Conservation (phyloP, 2,797 vertebrate genomes). For the Ctenopoma multispine region DNA sequence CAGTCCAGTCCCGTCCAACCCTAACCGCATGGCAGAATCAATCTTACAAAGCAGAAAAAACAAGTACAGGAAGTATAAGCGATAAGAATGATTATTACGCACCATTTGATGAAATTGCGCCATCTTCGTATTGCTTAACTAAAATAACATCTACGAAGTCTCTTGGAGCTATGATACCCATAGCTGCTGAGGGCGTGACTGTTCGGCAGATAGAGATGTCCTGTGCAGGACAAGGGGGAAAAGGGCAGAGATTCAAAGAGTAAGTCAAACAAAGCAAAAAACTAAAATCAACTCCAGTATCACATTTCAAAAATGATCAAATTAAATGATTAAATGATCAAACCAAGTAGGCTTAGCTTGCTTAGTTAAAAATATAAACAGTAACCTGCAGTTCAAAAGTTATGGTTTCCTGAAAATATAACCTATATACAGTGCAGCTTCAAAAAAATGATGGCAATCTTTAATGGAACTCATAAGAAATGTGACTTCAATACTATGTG, state of each 20-base stretch:
- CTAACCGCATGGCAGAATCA: slow-evolving; percentile 1
- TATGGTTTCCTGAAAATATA: too few species aligned
- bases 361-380: background rate
- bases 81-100: slow-evolving; percentile 47
- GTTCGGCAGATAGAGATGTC: slow-evolving; percentile 88
- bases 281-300: slow-evolving; percentile 13
- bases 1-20: background rate
- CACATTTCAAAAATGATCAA: background rate
- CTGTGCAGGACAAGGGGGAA: slow-evolving; percentile 75
- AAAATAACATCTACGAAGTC: slow-evolving; percentile 95
- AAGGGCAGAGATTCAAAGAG: slow-evolving; percentile 19
- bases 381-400: background rate
- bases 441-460: slow-evolving; percentile 5
- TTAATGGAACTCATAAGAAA: background rate
- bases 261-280: slow-evolving; percentile 14
- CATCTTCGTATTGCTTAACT: slow-evolving; percentile 89
- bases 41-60: background rate
- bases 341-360: background rate
- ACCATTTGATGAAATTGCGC: slow-evolving; percentile 91
- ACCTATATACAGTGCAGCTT: slow-evolving; percentile 24
- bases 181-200: slow-evolving; percentile 91
- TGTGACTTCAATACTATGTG: background rate
- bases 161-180: slow-evolving; percentile 94
- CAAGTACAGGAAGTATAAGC: slow-evolving; percentile 12
- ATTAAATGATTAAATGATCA: too few species aligned